phyloP scores from a whole-genome alignment of 1,140 invertebrate genomes.

The Diorhabda sublineata region DNA sequence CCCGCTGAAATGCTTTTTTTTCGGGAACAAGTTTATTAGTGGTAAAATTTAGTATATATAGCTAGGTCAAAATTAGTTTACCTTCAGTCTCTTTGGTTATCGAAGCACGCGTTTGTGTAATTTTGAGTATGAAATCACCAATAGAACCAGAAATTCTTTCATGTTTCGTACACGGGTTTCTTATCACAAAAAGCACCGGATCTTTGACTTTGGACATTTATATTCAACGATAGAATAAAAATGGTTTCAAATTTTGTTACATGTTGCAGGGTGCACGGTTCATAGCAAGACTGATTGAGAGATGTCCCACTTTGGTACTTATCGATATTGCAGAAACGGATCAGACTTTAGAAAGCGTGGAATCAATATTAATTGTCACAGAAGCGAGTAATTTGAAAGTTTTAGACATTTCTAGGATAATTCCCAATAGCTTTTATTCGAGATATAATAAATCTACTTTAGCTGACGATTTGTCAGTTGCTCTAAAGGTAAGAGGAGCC shows the following conservation, averaged over 20 bases:
- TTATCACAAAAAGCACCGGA: too few relatives aligned
- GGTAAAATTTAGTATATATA: too few relatives aligned
- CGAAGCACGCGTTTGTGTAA: too few relatives aligned
- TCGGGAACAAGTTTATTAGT: too few relatives aligned
- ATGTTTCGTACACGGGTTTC: too few relatives aligned
- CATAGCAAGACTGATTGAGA: slow-evolving; percentile 48
- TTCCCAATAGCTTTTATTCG: slow-evolving; percentile 43
- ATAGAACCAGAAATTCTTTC: too few relatives aligned
- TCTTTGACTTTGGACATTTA: too few relatives aligned
- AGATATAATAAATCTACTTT: slow-evolving; percentile 39
- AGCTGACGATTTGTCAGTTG: slow-evolving; percentile 39
- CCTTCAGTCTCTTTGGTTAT: too few relatives aligned
- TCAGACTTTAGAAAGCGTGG: slow-evolving; percentile 52
- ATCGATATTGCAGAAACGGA: slow-evolving; percentile 55
- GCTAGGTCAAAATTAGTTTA: too few relatives aligned
- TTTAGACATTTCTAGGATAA: slow-evolving; percentile 54
- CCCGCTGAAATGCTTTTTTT: too few relatives aligned
- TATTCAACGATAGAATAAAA: too few relatives aligned
- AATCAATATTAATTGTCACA: slow-evolving; percentile 34
- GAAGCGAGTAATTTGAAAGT: slow-evolving; percentile 48
- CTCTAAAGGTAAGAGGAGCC: slow-evolving; percentile 39
- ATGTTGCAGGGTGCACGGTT: slow-evolving; percentile 46
- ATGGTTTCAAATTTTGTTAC: neutral
- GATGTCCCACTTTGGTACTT: slow-evolving; percentile 48
- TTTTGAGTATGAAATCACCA: too few relatives aligned